Evolutionary conservation across 2,888 invertebrate species (phyloP), one percentile per base, ranked within the genome.

Genomic region (Chrysotoxum bicinctum): DNA sequence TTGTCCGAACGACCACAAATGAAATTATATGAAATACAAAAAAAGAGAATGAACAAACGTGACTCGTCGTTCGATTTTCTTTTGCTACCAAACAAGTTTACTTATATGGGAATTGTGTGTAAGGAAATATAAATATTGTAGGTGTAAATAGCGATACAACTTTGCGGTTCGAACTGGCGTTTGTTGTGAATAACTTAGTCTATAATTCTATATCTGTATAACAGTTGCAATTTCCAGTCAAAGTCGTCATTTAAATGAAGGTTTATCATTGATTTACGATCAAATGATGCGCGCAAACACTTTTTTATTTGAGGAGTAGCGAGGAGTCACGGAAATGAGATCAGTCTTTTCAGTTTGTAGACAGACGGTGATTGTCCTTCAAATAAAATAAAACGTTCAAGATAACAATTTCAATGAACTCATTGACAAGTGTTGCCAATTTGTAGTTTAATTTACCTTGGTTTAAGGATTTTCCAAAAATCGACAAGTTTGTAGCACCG

Each of bases 351-450:
- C 7, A 5, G 4, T 21, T 12, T 6, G 32, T 21, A 80, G 80
- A 80, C 69, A 54, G 80, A 80, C 69, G 48, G 40, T 56, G 62
- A 69, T 30, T 74, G 74, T 75, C 80, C 69, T 81, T 81, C 75
- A 56, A 64, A 48, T 35, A 6, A 23, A 40, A 56, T 21, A 32
- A 40, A 64, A 54, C 19, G 37, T 50, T 21, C 64, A 50, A 66
- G 19, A 35, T 21, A 50, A 43, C 6, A 21, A 45, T 32, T 35
- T 35, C 64, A 66, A 23, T 66, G 66, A 66, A 50, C 66, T 66
- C 16, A 37, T 43, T 2, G 6, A 45, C 9, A 14, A 50, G 66
- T 9, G 66, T 66, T 66, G 66, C 66, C 66, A 50, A 21, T 66
- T 50, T 16, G 10, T 14, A 8, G 5, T 21, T n/a, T 37, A 14